Evolutionary conservation across 2,888 invertebrate species (phyloP).

Genomic region (Erannis defoliaria): DNA sequence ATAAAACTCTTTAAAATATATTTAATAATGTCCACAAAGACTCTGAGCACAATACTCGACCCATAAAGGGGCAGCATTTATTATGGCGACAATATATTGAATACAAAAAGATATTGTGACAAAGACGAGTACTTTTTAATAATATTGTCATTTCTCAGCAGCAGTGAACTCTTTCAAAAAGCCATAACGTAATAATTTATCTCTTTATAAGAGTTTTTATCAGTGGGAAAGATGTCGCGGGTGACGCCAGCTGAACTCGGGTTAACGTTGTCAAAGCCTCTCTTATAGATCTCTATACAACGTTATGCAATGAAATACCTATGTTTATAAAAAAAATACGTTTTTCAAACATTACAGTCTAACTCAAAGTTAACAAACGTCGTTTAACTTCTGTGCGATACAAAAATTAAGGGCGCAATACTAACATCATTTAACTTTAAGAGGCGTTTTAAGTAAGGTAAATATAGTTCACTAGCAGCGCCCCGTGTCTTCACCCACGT

Average conservation of each 20-base stretch:
- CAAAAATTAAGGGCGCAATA: too few relatives aligned
- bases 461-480: too few relatives aligned
- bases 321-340: not conserved
- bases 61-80: slow-evolving; percentile 86
- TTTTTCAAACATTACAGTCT: too few relatives aligned
- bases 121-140: slow-evolving; percentile 86
- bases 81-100: slow-evolving; percentile 86
- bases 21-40: slow-evolving; percentile 86
- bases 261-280: slow-evolving; percentile 69
- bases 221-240: slow-evolving; percentile 73
- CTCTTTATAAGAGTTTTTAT: slow-evolving; percentile 85
- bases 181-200: slow-evolving; percentile 86
- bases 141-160: slow-evolving; percentile 87
- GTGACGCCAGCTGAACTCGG: slow-evolving; percentile 81
- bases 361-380: too few relatives aligned
- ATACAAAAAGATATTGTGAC: slow-evolving; percentile 87
- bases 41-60: slow-evolving; percentile 79
- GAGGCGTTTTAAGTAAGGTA: too few relatives aligned
- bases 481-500: too few relatives aligned
- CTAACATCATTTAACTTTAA: too few relatives aligned
- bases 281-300: slow-evolving; percentile 44
- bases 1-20: slow-evolving; percentile 87
- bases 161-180: slow-evolving; percentile 87
- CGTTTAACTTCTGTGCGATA: too few relatives aligned
- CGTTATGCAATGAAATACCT: slow-evolving; percentile 31